Evolutionary conservation across 2,113 vertebrate species (phyloP).

Genomic region (Neolamprologus caudopunctatus): DNA sequence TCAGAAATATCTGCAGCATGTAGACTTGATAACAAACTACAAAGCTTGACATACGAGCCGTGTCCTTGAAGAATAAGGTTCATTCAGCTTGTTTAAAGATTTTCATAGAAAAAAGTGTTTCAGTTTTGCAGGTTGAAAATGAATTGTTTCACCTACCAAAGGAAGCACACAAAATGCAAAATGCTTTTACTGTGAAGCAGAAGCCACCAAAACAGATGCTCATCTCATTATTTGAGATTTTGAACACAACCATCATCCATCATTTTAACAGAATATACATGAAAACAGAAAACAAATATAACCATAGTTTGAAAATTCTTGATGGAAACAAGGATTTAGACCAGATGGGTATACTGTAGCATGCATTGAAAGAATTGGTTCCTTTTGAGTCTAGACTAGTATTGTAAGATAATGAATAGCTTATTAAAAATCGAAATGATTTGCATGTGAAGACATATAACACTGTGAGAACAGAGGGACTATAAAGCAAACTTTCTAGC

Average conservation of each 20-base stretch:
- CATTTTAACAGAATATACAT: neutral
- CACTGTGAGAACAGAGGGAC: neutral
- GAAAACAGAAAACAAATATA: neutral
- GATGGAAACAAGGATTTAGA: neutral
- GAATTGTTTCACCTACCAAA: neutral
- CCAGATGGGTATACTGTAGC: neutral
- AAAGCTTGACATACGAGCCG: neutral
- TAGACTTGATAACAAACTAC: neutral
- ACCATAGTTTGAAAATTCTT: neutral
- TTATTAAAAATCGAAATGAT: neutral
- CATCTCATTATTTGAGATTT: neutral
- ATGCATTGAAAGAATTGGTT: neutral
- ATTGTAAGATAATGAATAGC: neutral
- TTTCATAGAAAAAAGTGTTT: neutral
- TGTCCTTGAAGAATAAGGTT: neutral
- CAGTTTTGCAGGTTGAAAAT: neutral
- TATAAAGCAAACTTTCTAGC: neutral
- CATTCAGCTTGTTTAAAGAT: neutral
- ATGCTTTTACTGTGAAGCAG: neutral
- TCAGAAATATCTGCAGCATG: neutral
- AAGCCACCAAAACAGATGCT: neutral
- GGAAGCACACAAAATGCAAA: neutral
- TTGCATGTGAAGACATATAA: neutral
- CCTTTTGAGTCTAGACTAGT: neutral
- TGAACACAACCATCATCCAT: neutral